Conservation (phyloP, 2,113 vertebrate genomes). For the Camarhynchus parvulus region DNA sequence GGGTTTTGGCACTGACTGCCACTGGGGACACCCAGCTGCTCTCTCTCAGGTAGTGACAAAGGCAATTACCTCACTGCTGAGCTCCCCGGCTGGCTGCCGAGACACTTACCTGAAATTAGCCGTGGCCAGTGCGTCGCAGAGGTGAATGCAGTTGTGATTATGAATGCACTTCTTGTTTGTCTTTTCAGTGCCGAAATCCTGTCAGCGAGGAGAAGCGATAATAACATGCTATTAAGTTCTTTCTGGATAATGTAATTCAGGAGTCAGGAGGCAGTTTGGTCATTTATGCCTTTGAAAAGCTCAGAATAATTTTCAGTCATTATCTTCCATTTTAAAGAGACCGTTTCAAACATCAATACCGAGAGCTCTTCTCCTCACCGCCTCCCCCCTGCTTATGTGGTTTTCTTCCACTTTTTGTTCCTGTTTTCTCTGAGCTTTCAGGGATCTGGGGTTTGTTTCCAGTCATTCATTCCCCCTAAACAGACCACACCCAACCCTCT, state of each 20-base stretch:
- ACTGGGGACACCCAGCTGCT: background rate
- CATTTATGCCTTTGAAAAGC: constrained; percentile 82
- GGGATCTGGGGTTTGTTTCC: constrained; percentile 4
- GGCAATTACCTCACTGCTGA: constrained; percentile 13
- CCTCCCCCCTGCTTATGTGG: constrained; percentile 14
- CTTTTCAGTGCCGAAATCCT: constrained; percentile 78
- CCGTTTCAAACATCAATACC: constrained; percentile 65
- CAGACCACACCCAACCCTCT: background rate
- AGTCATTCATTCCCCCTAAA: background rate
- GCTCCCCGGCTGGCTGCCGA: background rate
- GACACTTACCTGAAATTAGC: constrained; percentile 71
- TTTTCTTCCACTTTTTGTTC: constrained; percentile 51
- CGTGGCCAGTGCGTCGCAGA: background rate
- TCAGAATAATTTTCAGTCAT: constrained; percentile 81
- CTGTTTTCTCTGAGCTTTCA: constrained; percentile 21
- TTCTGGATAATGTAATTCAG: constrained; percentile 83
- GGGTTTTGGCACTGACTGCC: background rate
- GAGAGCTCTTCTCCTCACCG: background rate
- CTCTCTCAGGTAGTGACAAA: constrained; percentile 12
- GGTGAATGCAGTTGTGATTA: constrained; percentile 66
- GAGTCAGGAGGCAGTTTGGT: constrained; percentile 81
- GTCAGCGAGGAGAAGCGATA: constrained; percentile 79
- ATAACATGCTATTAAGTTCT: constrained; percentile 83
- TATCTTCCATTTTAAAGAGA: constrained; percentile 80
- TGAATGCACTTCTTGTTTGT: constrained; percentile 77